phyloP scores from a whole-genome alignment of 2,888 invertebrate genomes.

The Macaria liturata region DNA sequence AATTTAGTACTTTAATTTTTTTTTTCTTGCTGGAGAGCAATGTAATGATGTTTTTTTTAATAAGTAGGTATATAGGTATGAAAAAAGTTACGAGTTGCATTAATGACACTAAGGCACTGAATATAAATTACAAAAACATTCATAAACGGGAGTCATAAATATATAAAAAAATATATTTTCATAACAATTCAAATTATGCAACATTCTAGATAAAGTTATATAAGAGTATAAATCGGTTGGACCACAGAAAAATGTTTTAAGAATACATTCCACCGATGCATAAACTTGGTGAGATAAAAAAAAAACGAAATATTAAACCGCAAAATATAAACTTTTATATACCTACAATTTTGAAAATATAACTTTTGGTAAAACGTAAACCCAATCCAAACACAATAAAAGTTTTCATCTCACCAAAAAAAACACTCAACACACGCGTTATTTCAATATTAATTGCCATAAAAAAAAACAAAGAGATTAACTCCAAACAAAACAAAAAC shows the following conservation, averaged over 20 bases:
- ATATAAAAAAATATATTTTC: no score
- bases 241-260: slow-evolving; percentile 46
- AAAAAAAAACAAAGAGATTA: slow-evolving; percentile 14
- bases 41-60: no score
- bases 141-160: no score
- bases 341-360: not conserved
- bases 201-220: no score
- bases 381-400: not conserved
- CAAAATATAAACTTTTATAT: no score
- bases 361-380: not conserved
- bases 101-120: no score
- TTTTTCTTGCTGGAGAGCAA: no score
- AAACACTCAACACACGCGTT: not conserved
- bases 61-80: no score
- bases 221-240: slow-evolving; percentile 53
- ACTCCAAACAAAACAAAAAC: no score
- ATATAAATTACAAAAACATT: no score
- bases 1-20: slow-evolving; percentile 44
- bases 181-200: no score
- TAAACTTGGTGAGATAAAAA: slow-evolving; percentile 30
- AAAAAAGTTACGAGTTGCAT: no score
- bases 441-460: slow-evolving; percentile 28
- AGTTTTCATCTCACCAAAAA: slow-evolving; percentile 35
- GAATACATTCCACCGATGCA: slow-evolving; percentile 32
- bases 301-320: not conserved